A percentile compares a stretch with the other conserved stretches of the same genome.
Evolutionary conservation across 2,113 vertebrate genomes (phyloP).

Genomic region (Gobio gobio): DNA sequence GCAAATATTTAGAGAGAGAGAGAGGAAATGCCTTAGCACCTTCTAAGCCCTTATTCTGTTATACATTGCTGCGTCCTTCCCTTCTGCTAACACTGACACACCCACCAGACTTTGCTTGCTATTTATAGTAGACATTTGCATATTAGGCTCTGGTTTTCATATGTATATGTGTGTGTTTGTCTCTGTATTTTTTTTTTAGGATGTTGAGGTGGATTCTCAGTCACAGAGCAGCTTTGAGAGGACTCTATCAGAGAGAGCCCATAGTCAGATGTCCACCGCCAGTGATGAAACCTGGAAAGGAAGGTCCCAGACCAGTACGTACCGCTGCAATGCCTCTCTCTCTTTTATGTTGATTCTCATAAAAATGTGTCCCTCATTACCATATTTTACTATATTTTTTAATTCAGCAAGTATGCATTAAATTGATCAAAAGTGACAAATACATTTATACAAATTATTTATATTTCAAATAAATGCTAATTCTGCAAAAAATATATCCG

Average conservation of each 20-base stretch:
- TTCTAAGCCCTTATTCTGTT: conserved; percentile 13
- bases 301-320: conserved; percentile 82
- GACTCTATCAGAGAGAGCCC: conserved; percentile 91
- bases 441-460: background rate
- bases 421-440: background rate
- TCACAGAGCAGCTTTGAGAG: conserved; percentile 94
- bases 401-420: too few relatives aligned
- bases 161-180: conserved; percentile 14
- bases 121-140: conserved; percentile 21
- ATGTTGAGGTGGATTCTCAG: conserved; percentile 89
- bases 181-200: conserved; percentile 71
- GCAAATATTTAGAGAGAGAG: too few relatives aligned
- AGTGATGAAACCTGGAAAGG: conserved; percentile 96
- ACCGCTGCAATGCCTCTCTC: background rate
- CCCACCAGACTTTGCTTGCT: background rate
- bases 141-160: background rate
- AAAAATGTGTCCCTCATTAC: too few relatives aligned
- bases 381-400: too few relatives aligned
- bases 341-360: background rate
- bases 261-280: conserved; percentile 92
- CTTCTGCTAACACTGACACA: background rate
- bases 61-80: background rate
- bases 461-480: background rate
- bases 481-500: background rate
- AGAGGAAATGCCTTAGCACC: too few relatives aligned